These are phyloP conservation scores for Heteromormyrus szaboi DNA, from an alignment of 2,797 vertebrate genomes.

Conservation along the genomic window DNA sequence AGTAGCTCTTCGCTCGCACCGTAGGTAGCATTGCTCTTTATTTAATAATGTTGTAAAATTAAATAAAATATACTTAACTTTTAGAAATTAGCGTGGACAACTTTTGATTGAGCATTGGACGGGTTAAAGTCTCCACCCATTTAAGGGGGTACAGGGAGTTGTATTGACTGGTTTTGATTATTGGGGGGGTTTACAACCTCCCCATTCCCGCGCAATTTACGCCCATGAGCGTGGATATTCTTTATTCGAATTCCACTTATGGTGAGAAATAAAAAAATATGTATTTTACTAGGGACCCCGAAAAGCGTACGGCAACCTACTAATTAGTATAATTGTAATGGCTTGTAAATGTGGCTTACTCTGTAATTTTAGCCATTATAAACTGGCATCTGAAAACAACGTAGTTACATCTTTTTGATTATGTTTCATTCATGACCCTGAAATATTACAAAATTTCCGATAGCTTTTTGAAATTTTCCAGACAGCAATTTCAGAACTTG, in stretches of 20 bases:
- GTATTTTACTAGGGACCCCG: background rate
- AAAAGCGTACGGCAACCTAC: background rate
- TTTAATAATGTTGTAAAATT: background rate
- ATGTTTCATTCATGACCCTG: background rate
- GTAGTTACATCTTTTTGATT: background rate
- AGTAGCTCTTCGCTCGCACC: background rate
- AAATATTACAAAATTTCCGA: background rate
- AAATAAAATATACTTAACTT: background rate
- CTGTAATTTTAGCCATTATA: background rate
- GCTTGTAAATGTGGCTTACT: background rate
- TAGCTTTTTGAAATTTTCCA: background rate
- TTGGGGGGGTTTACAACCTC: background rate
- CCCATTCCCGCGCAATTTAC: background rate
- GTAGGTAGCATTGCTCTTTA: background rate
- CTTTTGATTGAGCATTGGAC: background rate
- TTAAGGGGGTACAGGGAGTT: background rate
- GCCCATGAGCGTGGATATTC: background rate
- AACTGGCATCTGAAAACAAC: background rate
- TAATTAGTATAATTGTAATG: background rate
- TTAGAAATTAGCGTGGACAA: background rate
- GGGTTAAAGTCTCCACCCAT: background rate
- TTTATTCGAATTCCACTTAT: background rate
- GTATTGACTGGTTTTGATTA: background rate
- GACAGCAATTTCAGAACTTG: background rate
- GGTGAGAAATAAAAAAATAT: background rate